Evolutionary conservation across 2,797 vertebrate genomes (phyloP).

Genomic region (Eremophila alpestris): DNA sequence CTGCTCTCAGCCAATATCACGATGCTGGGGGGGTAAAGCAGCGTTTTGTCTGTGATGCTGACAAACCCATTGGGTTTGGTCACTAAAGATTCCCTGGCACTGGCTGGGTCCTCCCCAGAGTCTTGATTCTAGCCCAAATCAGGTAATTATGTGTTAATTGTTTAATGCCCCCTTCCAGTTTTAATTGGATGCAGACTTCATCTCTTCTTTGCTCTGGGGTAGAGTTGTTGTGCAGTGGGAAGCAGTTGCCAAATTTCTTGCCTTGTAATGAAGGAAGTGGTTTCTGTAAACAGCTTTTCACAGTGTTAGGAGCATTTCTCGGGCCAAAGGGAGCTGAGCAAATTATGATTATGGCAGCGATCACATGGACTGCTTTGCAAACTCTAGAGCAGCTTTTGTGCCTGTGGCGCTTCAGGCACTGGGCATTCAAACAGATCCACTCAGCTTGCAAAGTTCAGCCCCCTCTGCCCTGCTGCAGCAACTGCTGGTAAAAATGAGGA

Average conservation of each 20-base stretch:
- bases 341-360: background rate
- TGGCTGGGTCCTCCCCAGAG: background rate
- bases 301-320: conserved; percentile 14
- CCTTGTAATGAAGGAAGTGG: conserved; percentile 62
- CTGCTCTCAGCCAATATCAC: rapidly evolving
- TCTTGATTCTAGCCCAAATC: conserved; percentile 17
- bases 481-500: background rate
- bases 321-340: background rate
- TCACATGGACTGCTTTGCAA: background rate
- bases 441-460: background rate
- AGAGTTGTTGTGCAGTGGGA: conserved; percentile 17
- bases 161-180: conserved; percentile 58
- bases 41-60: background rate
- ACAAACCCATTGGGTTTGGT: background rate
- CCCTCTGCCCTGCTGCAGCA: background rate
- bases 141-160: conserved; percentile 62
- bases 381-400: background rate
- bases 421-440: background rate
- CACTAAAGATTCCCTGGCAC: conserved; percentile 14
- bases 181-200: conserved; percentile 55
- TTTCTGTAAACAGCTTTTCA: conserved; percentile 66
- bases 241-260: conserved; percentile 55
- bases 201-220: conserved; percentile 35
- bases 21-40: background rate
- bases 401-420: conserved; percentile 4